Evolutionary conservation across 2,888 invertebrate genomes (phyloP).

Genomic region (Scaptomyza caliginosa): DNA sequence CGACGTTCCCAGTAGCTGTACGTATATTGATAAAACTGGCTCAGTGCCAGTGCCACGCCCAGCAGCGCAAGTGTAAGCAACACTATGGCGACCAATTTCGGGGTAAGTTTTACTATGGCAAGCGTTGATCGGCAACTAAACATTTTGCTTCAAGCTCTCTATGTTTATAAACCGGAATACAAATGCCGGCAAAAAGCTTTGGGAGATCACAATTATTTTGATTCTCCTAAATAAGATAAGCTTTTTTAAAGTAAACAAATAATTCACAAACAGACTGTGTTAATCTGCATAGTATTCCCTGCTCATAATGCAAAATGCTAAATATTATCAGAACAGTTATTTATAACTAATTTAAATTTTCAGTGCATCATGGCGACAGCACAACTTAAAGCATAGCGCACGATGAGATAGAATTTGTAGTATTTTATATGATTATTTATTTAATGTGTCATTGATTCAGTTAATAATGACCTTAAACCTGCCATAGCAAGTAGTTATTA

Average conservation of each 20-base stretch:
- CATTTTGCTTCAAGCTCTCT: not conserved
- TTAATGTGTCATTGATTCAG: not conserved
- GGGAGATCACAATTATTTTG: too few relatives aligned
- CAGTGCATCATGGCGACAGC: too few relatives aligned
- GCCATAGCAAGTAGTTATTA: too few relatives aligned
- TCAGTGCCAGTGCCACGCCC: constrained; percentile 34
- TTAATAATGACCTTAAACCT: too few relatives aligned
- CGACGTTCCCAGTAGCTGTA: constrained; percentile 68
- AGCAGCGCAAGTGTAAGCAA: constrained; percentile 46
- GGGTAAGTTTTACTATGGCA: not conserved
- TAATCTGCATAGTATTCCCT: not conserved
- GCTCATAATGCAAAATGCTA: not conserved
- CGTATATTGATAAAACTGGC: constrained; percentile 28
- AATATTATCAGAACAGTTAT: not conserved
- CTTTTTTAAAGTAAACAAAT: too few relatives aligned
- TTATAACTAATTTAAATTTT: not conserved
- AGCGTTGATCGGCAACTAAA: constrained; percentile 4
- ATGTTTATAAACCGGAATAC: not conserved
- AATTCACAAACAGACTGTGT: not conserved
- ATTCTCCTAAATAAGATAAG: too few relatives aligned
- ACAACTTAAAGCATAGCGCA: too few relatives aligned
- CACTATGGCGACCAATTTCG: constrained; percentile 17
- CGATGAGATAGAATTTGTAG: too few relatives aligned
- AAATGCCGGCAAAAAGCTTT: constrained; percentile 8
- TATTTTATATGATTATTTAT: not conserved